phyloP scores from a whole-genome alignment of 1,140 invertebrate species.

The Calephelis nemesis region DNA sequence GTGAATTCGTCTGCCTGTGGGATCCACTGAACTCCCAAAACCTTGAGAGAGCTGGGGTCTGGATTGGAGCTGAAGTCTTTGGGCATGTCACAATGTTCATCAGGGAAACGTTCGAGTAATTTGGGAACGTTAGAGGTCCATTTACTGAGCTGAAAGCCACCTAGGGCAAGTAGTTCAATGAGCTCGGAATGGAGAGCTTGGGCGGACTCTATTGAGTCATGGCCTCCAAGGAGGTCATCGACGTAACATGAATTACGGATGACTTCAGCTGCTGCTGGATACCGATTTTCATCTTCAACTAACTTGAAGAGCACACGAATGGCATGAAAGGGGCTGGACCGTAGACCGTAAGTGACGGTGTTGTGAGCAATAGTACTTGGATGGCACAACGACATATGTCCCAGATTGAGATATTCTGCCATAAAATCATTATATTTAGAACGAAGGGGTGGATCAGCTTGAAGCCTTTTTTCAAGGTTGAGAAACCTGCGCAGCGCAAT shows the following conservation, averaged over 20 bases:
- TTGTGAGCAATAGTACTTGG: too few species aligned
- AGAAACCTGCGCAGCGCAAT: too few species aligned
- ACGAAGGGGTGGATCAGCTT: too few species aligned
- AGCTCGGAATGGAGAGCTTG: neutral
- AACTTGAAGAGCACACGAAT: neutral
- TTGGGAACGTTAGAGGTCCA: neutral
- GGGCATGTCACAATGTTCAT: slow-evolving; percentile 26
- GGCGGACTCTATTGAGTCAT: slow-evolving; percentile 10
- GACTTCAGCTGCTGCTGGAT: neutral
- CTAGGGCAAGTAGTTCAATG: neutral
- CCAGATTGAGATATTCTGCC: too few species aligned
- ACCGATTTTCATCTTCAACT: neutral
- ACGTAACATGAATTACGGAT: slow-evolving; percentile 1
- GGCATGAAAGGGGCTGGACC: neutral
- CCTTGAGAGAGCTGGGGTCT: neutral
- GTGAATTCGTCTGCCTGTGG: slow-evolving; percentile 10
- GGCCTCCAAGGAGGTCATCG: neutral
- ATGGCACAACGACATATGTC: too few species aligned
- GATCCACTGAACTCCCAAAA: neutral
- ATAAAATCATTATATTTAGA: too few species aligned
- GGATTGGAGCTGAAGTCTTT: slow-evolving; percentile 13
- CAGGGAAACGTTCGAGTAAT: neutral
- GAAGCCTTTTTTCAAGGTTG: too few species aligned
- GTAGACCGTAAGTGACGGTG: slow-evolving; percentile 8
- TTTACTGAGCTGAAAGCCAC: slow-evolving; percentile 15